Percentiles rank a stretch among this genome's conserved stretches.
Conservation (phyloP, 2,888 invertebrate species). For the Pristionchus fissidentatus region DNA sequence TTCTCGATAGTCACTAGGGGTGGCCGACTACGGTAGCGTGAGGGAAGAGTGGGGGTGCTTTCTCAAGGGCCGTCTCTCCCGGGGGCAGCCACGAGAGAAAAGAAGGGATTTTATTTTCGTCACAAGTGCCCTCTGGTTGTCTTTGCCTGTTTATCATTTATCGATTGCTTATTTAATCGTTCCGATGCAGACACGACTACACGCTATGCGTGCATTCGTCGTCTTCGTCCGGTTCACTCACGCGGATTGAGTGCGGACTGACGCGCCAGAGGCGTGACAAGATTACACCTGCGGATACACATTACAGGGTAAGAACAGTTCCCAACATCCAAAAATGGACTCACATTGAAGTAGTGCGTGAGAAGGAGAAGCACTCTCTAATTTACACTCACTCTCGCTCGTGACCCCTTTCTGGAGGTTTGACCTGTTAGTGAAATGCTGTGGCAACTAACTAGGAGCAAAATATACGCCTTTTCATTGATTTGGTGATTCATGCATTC, state of each 20-base stretch:
- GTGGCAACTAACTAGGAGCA: too few species aligned
- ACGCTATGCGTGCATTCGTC: background rate
- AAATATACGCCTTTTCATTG: too few species aligned
- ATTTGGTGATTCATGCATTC: too few species aligned
- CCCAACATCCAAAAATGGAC: too few species aligned
- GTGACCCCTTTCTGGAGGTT: too few species aligned
- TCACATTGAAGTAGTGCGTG: too few species aligned
- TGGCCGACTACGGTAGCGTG: constrained; percentile 27
- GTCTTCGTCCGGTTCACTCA: background rate
- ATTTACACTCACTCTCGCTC: too few species aligned
- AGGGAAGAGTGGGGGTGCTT: background rate
- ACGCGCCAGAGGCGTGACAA: background rate
- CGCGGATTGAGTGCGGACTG: background rate
- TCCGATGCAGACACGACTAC: constrained; percentile 1
- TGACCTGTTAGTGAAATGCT: too few species aligned
- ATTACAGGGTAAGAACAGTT: too few species aligned
- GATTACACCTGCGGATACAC: background rate
- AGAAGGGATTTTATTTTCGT: background rate
- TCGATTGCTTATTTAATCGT: background rate
- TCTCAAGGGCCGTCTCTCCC: background rate
- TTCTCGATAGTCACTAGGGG: background rate
- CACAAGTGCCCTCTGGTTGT: background rate
- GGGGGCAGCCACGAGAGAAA: background rate
- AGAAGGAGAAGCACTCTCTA: too few species aligned
- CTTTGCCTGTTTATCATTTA: background rate